Evolutionary conservation across 2,888 invertebrate genomes (phyloP), one percentile per base, ranked within the genome.

Genomic region (Vannuccia rotundouncinata): DNA sequence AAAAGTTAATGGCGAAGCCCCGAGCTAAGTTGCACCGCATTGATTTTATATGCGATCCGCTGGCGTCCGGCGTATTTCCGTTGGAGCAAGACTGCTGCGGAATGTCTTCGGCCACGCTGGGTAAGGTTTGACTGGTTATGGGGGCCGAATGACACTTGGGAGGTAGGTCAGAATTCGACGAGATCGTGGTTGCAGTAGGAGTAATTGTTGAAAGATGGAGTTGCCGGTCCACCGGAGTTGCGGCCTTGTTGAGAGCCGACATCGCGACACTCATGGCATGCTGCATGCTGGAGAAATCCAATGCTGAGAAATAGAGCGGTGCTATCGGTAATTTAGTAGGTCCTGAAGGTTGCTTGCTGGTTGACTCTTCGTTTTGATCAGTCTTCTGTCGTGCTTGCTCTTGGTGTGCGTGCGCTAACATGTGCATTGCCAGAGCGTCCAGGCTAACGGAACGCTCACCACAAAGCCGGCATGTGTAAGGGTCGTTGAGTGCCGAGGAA

Each of bases 401-500:
- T 2, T 78, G 59, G 17, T 31, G 74, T 25, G 80, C 80, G 30
- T 82, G 82, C 13, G 59, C 77, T 2, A 81, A 29, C 81, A 81
- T 81, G 59, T 81, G 81, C 81, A 81, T 77, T 13, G 80, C 80
- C 25, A 81, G 74, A 0, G 80, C 66, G 22, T 81, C 80, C 0
- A 76, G 22, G 45, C 81, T 80, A 22, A 45, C 59, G 13, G 80
- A 13, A 17, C 66, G 59, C 29, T 81, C 80, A 1, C 74, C 80
- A 29, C 81, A 81, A 0, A 81, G 29, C 28, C 74, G 81, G 31
- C 81, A 81, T 10, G 78, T 45, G 27, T 59, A 79, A 27, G 80
- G 31, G 31, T 0, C 82, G 79, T 29, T 83, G 82, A 79, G 0
- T 1, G 25, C 2, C 29, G 77, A 5, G n/a, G 66, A 13, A 2